A percentile compares a stretch with the other conserved stretches of the same genome.
Evolutionary conservation across 2,113 vertebrate species (phyloP).

Genomic region (Gnathonemus echidnorhynchus): DNA sequence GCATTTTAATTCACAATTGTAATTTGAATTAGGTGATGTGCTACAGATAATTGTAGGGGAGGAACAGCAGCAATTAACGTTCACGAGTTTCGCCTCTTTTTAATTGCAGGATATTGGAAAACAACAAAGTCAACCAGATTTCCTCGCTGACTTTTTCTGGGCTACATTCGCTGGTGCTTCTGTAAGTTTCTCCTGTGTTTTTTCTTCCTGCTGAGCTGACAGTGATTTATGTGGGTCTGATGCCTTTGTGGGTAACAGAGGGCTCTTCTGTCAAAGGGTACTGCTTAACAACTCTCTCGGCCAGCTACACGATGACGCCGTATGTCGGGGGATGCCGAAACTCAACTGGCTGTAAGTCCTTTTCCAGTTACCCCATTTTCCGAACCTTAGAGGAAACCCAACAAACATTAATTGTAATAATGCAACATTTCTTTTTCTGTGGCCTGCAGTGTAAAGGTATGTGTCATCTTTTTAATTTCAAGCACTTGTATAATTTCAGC

Average conservation of each 20-base stretch:
- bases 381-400: conserved; percentile 10
- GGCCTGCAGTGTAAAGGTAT: background rate
- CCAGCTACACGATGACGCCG: conserved; percentile 60
- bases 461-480: background rate
- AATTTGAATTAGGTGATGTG: background rate
- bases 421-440: background rate
- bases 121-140: conserved; percentile 80
- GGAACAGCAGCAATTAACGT: background rate
- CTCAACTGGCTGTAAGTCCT: conserved; percentile 88
- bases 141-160: conserved; percentile 82
- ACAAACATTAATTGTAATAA: background rate
- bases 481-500: conserved; percentile 47
- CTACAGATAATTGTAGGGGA: background rate
- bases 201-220: background rate
- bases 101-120: conserved; percentile 79
- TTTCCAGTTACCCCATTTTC: background rate
- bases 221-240: conserved; percentile 16
- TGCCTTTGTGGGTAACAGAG: background rate
- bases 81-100: background rate
- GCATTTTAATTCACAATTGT: background rate
- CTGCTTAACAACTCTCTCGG: conserved; percentile 80
- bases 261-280: conserved; percentile 58
- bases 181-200: conserved; percentile 68
- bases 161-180: conserved; percentile 80
- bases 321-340: conserved; percentile 81